Conservation (phyloP, 2,888 invertebrate genomes). For the Pterostichus niger region DNA sequence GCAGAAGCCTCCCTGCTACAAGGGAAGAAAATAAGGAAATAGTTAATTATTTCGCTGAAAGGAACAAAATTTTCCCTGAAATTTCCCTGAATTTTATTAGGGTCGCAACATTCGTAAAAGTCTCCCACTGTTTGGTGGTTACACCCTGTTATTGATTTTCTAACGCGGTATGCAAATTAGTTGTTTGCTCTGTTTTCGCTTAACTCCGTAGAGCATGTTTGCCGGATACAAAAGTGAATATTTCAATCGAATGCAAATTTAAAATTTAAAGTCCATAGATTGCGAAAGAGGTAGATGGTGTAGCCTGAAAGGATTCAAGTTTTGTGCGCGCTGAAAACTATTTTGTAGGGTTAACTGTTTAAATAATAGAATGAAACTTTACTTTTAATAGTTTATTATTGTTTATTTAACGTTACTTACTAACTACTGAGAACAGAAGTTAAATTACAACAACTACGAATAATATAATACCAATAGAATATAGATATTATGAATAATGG, state of each 20-base stretch:
- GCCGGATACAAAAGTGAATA: slow-evolving; percentile 69
- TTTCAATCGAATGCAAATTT: slow-evolving; percentile 69
- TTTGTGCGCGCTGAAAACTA: not conserved
- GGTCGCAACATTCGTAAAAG: slow-evolving; percentile 17
- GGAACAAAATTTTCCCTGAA: slow-evolving; percentile 62
- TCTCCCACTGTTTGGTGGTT: not conserved
- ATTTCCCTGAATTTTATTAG: slow-evolving; percentile 61
- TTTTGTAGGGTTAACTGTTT: not conserved
- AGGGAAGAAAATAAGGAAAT: slow-evolving; percentile 26
- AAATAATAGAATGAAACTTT: not conserved
- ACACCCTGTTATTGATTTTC: slow-evolving; percentile 62
- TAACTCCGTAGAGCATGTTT: slow-evolving; percentile 47
- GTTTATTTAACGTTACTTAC: slow-evolving; percentile 17
- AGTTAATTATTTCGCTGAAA: slow-evolving; percentile 43
- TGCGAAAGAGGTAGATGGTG: not conserved
- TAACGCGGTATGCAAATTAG: slow-evolving; percentile 23
- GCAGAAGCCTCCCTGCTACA: not conserved
- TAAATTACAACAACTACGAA: slow-evolving; percentile 12
- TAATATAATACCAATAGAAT: slow-evolving; percentile 21
- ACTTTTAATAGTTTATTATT: slow-evolving; percentile 18
- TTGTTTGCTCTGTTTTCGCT: not conserved
- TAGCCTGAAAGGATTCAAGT: not conserved
- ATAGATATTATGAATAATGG: not conserved
- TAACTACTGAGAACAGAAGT: slow-evolving; percentile 2
- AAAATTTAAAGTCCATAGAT: slow-evolving; percentile 68